Evolutionary conservation across 2,797 vertebrate species (phyloP).

Genomic region (Buphagus erythrorhynchus): DNA sequence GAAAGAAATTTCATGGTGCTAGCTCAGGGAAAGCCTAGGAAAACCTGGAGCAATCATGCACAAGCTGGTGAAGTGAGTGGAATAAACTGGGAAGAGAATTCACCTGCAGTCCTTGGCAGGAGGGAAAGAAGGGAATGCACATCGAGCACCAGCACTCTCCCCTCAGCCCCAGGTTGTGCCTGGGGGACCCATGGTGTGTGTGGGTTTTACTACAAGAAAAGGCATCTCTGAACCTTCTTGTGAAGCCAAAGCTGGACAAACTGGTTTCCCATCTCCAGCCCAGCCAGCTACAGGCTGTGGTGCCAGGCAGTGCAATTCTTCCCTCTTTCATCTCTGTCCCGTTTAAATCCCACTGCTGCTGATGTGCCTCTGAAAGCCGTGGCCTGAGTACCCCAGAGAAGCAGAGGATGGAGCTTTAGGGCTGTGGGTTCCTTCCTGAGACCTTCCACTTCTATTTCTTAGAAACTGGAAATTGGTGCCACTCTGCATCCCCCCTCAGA

Average conservation of each 20-base stretch:
- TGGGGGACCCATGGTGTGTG: rapidly evolving
- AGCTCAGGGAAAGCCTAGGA: neutral
- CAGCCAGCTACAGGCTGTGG: neutral
- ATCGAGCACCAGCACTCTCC: rapidly evolving
- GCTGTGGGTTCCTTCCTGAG: neutral
- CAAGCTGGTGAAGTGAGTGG: neutral
- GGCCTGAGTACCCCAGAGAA: neutral
- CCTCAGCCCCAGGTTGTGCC: rapidly evolving
- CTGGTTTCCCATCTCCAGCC: neutral
- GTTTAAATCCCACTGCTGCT: neutral
- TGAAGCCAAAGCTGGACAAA: neutral
- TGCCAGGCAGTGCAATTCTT: neutral
- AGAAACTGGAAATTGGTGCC: neutral
- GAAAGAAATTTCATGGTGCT: neutral
- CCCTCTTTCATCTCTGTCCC: neutral
- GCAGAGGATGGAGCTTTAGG: neutral
- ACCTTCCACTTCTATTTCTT: neutral
- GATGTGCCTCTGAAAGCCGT: rapidly evolving
- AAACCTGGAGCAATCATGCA: neutral
- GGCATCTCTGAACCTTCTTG: neutral
- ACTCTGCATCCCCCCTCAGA: neutral
- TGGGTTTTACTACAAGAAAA: neutral
- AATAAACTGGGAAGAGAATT: neutral
- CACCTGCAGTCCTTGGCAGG: neutral
- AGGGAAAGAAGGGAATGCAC: neutral